Conservation (phyloP, 2,888 invertebrate species). For the Chymomyza procnemis region DNA sequence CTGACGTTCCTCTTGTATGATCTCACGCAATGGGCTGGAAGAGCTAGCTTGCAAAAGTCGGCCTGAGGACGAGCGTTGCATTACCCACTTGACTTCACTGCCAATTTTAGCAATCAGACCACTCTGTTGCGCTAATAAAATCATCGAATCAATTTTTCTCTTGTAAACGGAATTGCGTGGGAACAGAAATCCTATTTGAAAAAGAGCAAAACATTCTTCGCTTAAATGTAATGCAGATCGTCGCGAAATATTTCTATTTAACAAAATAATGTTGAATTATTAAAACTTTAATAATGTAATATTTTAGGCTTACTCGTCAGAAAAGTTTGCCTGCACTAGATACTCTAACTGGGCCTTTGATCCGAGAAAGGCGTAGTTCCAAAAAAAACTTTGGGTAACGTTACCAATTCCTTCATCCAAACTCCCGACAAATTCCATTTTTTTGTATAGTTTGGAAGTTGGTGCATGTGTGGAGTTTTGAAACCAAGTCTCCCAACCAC, state of each 20-base stretch:
- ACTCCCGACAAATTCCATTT: conserved; percentile 84
- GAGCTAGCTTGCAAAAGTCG: conserved; percentile 82
- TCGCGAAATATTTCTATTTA: conserved; percentile 79
- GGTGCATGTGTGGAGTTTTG: conserved; percentile 83
- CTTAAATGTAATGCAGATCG: conserved; percentile 85
- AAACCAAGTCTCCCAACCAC: conserved; percentile 88
- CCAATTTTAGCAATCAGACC: conserved; percentile 84
- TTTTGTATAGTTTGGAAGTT: conserved; percentile 82
- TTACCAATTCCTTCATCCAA: conserved; percentile 85
- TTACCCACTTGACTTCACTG: conserved; percentile 86
- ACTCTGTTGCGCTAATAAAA: conserved; percentile 83
- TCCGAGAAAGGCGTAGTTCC: conserved; percentile 88
- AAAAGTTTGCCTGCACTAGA: conserved; percentile 85
- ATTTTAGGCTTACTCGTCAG: conserved; percentile 80
- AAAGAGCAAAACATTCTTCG: conserved; percentile 86
- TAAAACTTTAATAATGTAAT: background rate
- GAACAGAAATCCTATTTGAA: conserved; percentile 83
- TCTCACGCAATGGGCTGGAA: conserved; percentile 78
- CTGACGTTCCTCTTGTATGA: conserved; percentile 83
- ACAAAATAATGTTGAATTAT: background rate
- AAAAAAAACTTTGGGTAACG: conserved; percentile 86
- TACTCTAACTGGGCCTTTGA: conserved; percentile 86
- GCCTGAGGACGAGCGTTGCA: conserved; percentile 83
- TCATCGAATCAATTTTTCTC: conserved; percentile 81
- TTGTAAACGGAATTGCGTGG: conserved; percentile 84